Evolutionary conservation across 2,888 invertebrate species (phyloP).

Genomic region (Micoletzkya japonica): DNA sequence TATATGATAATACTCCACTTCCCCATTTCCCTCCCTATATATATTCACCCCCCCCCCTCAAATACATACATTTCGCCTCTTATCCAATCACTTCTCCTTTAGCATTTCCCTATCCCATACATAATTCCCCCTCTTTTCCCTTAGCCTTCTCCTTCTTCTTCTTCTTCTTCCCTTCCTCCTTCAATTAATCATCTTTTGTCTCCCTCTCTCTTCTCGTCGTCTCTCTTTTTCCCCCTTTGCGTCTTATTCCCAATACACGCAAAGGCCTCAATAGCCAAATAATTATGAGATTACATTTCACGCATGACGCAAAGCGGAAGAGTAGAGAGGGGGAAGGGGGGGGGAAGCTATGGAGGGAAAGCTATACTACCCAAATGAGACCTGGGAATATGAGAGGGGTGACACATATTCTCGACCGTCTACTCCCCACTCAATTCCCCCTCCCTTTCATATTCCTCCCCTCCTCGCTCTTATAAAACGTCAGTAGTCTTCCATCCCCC

Average conservation of each 20-base stretch:
- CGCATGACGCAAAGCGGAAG: too few species aligned
- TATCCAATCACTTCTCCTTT: too few species aligned
- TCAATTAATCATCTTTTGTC: background rate
- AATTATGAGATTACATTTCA: too few species aligned
- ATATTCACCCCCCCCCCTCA: conserved; percentile 2
- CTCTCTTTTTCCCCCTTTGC: too few species aligned
- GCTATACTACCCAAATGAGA: too few species aligned
- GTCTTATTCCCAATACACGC: too few species aligned
- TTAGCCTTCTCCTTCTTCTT: background rate
- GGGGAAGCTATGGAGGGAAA: too few species aligned
- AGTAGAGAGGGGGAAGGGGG: too few species aligned
- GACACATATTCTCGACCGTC: too few species aligned
- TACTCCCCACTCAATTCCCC: background rate
- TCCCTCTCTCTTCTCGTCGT: background rate
- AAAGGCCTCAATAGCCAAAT: too few species aligned
- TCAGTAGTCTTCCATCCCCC: background rate
- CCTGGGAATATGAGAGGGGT: too few species aligned
- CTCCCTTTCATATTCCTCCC: background rate
- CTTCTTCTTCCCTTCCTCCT: background rate
- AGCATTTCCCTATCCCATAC: too few species aligned
- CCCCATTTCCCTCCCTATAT: conserved; percentile 3
- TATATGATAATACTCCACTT: background rate
- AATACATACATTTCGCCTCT: background rate
- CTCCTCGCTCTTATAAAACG: background rate
- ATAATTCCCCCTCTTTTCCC: background rate